phyloP scores from a whole-genome alignment of 2,113 vertebrate species.

The Ascaphus truei region DNA sequence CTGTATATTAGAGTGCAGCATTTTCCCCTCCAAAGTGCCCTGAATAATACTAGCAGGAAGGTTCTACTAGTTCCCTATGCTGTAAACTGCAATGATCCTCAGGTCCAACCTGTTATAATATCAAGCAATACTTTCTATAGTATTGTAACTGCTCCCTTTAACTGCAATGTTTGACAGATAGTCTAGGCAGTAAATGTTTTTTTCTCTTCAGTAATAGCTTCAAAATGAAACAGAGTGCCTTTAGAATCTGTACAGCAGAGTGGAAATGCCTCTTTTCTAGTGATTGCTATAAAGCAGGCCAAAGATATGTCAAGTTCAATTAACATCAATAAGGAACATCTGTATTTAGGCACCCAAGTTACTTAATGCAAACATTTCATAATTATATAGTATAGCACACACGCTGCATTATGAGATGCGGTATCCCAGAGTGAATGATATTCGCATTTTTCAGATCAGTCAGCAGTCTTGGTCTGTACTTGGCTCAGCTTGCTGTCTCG shows the following conservation, averaged over 20 bases:
- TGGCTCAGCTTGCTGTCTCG: conserved; percentile 58
- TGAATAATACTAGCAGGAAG: background rate
- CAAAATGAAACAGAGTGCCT: conserved; percentile 64
- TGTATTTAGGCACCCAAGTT: conserved; percentile 71
- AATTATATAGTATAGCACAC: conserved; percentile 68
- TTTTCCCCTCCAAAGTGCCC: background rate
- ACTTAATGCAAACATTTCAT: conserved; percentile 73
- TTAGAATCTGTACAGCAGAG: conserved; percentile 56
- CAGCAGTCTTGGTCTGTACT: conserved; percentile 68
- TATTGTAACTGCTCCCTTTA: conserved; percentile 50
- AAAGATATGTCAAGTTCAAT: conserved; percentile 75
- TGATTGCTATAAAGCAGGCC: conserved; percentile 66
- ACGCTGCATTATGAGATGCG: conserved; percentile 65
- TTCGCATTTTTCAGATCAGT: conserved; percentile 73
- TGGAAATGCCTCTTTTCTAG: conserved; percentile 53
- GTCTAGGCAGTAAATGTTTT: conserved; percentile 43
- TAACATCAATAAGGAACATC: conserved; percentile 75
- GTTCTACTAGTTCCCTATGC: background rate
- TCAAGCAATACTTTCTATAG: conserved; percentile 39
- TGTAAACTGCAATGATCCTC: conserved; percentile 4
- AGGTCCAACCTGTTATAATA: background rate
- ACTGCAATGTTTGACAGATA: conserved; percentile 53
- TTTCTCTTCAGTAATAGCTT: conserved; percentile 50
- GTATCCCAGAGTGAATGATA: conserved; percentile 70
- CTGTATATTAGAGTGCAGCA: background rate